Evolutionary conservation across 2,888 invertebrate genomes (phyloP), one percentile per base, ranked within the genome.

Genomic region (Tetrapedia diversipes): DNA sequence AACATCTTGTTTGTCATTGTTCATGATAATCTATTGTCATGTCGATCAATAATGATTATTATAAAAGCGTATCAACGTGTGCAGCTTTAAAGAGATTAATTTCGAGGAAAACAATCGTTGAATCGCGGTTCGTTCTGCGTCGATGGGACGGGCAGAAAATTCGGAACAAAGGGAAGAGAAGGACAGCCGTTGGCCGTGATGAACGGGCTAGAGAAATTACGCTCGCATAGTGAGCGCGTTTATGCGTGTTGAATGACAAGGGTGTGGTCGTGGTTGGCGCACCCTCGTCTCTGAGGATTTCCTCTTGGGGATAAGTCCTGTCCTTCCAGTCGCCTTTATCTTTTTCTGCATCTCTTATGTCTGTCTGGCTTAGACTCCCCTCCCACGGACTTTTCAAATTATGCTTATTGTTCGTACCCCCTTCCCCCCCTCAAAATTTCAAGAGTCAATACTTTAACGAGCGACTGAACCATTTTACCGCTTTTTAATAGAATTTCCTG

Each of bases 201-300:
- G 16, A 49, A 27, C 41, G 16, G 34, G 45, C 43, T 24, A 69
- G 53, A 67, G 70, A 79, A 79, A 79, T 78, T 79, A 75, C 51
- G 29, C 8, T 75, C 24, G 47, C 27, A 22, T 49, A 54, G 32
- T 22, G 34, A 67, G 27, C 19, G 32, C 66, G 69, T 80, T 77
- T 77, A 56, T 67, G 79, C 66, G 69, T 49, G 54, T 54, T n/a
- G 71, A 72, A 68, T 47, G 45, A 59, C 59, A 79, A n/a, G 81
- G 79, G 81, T 80, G 81, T 80, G 78, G 81, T 63, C 63, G 11
- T 43, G 43, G 41, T 22, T 24, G 78, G 51, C 78, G 64, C 81
- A 67, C 72, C 79, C 81, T 81, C 67, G 65, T 29, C 57, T 74
- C 53, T 29, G 39, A 37, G 57, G 49, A 69, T 73, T 70, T 73